A percentile compares a stretch with the other conserved stretches of the same genome.
Evolutionary conservation across 2,113 vertebrate genomes (phyloP).

Genomic region (Trematomus loennbergii): DNA sequence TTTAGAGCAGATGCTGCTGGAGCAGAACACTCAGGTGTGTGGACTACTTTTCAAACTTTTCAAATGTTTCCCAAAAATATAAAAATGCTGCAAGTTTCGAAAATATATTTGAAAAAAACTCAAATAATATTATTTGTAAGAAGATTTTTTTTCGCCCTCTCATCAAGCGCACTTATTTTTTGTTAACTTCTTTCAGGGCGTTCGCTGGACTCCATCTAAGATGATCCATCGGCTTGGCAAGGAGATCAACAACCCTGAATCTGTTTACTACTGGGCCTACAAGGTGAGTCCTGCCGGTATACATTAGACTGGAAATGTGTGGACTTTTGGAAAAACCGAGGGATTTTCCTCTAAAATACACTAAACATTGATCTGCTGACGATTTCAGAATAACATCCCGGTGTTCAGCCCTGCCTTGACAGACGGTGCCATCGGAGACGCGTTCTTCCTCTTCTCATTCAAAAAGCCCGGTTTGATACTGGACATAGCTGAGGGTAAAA

Average conservation of each 20-base stretch:
- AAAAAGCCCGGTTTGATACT: slow-evolving; percentile 88
- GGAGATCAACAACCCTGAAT: slow-evolving; percentile 91
- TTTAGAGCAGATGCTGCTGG: slow-evolving; percentile 88
- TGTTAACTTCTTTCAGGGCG: slow-evolving; percentile 71
- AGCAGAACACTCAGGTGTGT: slow-evolving; percentile 88
- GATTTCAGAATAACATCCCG: slow-evolving; percentile 88
- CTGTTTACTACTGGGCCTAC: slow-evolving; percentile 92
- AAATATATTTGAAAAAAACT: background rate
- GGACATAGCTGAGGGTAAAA: slow-evolving; percentile 90
- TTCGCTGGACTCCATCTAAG: slow-evolving; percentile 90
- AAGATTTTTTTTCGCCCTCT: too few species aligned
- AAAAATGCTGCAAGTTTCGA: background rate
- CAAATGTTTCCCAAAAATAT: background rate
- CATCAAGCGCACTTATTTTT: background rate
- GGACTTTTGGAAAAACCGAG: too few species aligned
- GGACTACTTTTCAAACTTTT: background rate
- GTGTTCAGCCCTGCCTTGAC: slow-evolving; percentile 91
- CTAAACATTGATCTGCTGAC: background rate
- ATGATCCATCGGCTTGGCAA: slow-evolving; percentile 90
- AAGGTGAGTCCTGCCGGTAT: slow-evolving; percentile 80
- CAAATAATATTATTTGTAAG: too few species aligned
- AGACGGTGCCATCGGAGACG: slow-evolving; percentile 90
- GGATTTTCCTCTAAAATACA: background rate
- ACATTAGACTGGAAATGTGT: background rate
- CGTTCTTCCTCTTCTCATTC: slow-evolving; percentile 92